These are phyloP conservation scores for Cantharis rufa DNA, from an alignment of 2,888 invertebrate genomes.

Conservation along the genomic window DNA sequence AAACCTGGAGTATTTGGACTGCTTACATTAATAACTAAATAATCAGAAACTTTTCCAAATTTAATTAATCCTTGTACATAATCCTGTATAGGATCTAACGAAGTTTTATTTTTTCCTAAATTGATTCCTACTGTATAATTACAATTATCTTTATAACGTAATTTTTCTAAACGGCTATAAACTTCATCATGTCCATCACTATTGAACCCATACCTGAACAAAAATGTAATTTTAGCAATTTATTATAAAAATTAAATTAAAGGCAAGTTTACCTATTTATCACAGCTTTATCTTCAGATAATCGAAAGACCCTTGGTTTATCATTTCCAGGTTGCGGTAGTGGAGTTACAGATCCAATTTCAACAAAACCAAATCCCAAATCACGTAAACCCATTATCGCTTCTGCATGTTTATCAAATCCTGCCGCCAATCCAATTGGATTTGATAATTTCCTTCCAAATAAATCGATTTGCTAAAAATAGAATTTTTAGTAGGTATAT, in stretches of 20 bases:
- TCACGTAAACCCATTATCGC: conserved; percentile 79
- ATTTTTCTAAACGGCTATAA: conserved; percentile 63
- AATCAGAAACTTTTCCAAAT: conserved; percentile 87
- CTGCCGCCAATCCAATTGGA: conserved; percentile 97
- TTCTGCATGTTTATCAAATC: conserved; percentile 97
- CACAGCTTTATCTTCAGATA: conserved; percentile 82
- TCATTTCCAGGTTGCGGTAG: conserved; percentile 91
- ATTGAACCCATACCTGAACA: conserved; percentile 84
- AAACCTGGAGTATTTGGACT: conserved; percentile 97
- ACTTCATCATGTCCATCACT: conserved; percentile 89
- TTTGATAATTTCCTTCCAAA: conserved; percentile 77
- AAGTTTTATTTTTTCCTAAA: conserved; percentile 92
- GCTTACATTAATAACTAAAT: conserved; percentile 95
- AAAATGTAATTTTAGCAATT: neutral
- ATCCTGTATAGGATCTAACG: conserved; percentile 74
- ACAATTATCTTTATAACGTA: conserved; percentile 61
- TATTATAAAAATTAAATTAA: neutral
- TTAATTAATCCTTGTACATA: conserved; percentile 83
- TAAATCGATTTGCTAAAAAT: conserved; percentile 68
- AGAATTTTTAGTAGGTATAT: neutral
- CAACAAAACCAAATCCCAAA: conserved; percentile 93
- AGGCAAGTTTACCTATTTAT: conserved; percentile 72
- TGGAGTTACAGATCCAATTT: conserved; percentile 96
- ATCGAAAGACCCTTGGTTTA: conserved; percentile 89
- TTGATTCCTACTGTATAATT: conserved; percentile 81